Evolutionary conservation across 2,113 vertebrate genomes (phyloP).

Genomic region (Silurus glanis): DNA sequence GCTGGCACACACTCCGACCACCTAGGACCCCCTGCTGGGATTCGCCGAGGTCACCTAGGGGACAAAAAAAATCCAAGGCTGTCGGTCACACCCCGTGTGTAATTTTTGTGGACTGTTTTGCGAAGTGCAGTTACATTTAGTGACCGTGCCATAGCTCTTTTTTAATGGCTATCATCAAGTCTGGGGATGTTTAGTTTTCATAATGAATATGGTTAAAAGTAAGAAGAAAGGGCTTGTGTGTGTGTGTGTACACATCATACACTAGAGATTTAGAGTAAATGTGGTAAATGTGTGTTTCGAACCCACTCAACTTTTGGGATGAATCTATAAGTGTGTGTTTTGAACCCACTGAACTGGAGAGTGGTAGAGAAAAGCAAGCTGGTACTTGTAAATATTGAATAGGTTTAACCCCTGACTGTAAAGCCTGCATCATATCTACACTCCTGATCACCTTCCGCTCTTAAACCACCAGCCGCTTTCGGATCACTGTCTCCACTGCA

Average conservation of each 20-base stretch:
- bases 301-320: neutral
- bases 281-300: neutral
- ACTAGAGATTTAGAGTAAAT: neutral
- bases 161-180: neutral
- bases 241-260: too few relatives aligned
- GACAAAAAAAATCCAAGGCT: constrained; percentile 1
- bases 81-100: neutral
- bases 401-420: neutral
- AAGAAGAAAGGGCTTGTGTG: neutral
- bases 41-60: constrained; percentile 3
- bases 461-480: constrained; percentile 11
- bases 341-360: neutral
- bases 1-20: constrained; percentile 25
- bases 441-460: constrained; percentile 23
- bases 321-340: neutral
- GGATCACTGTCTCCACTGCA: constrained; percentile 28
- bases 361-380: neutral
- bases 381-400: neutral
- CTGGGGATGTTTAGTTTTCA: neutral
- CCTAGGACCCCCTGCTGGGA: constrained; percentile 9
- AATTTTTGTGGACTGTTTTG: neutral
- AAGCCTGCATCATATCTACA: neutral
- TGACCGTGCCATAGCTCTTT: neutral
- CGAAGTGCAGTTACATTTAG: constrained; percentile 9
- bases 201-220: neutral